Evolutionary conservation across 2,797 vertebrate species (phyloP), one percentile per base, ranked within the genome.

Genomic region (Miichthys miiuy): DNA sequence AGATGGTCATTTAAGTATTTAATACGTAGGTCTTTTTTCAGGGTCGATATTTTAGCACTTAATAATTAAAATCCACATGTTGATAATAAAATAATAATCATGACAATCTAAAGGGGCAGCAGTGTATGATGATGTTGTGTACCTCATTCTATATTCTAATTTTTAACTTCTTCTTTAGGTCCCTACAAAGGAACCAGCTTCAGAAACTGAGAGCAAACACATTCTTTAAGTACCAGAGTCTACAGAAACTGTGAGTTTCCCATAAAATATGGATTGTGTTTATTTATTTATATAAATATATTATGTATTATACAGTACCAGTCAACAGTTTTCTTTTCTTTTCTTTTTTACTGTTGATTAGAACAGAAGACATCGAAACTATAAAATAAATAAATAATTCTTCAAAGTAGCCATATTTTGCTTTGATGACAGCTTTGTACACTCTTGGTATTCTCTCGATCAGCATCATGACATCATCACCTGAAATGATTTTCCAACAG

Each of bases 161-260:
- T 54, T 44, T 73, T 23, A 68, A 10, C 21, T 11, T 78, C 16
- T 12, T 1, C 9, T 88, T 52, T 92, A 99, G 98, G 97, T 99
- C 97, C 54, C 93, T 99, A 34, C 95, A 96, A 85, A 88, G 88
- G 90, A 99, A 99, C 89, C 88, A 87, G 46, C 91, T 99, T 55
- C 94, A 92, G 80, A 96, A 94, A 66, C 96, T 99, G 87, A 94
- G 92, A 72, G 92, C 96, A 69, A 93, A 97, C 75, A 90, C 89
- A 72, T 99, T 99, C 92, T 91, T 90, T 56, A 96, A 92, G 77
- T 98, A 97, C 83, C 95, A 92, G 68, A 95, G 93, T 44, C 96
- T 99, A 72, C 95, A 95, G 84, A 97, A 97, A 77, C 92, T 99
- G 98, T 99, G 96, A 98, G 98, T 93, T 23, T 23, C 16, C 5